phyloP scores from a whole-genome alignment of 1,140 invertebrate species.

The Acromyrmex charruanus region DNA sequence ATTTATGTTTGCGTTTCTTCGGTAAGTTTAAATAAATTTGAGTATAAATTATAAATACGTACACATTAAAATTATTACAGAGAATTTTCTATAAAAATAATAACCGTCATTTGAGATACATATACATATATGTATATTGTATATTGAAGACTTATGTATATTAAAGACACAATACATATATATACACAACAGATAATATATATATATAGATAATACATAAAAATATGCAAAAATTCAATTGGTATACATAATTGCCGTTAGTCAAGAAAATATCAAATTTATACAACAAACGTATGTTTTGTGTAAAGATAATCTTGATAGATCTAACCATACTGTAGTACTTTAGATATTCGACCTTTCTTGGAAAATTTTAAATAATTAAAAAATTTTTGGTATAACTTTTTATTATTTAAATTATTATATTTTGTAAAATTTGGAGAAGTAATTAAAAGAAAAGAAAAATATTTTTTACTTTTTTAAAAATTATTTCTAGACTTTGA shows the following conservation, averaged over 20 bases:
- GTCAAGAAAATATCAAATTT: not conserved
- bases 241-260: not conserved
- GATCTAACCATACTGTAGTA: not conserved
- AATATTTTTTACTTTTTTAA: not conserved
- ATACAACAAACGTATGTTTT: not conserved
- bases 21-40: too few relatives aligned
- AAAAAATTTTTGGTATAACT: not conserved
- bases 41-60: too few relatives aligned
- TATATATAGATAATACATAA: not conserved
- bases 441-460: not conserved
- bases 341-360: not conserved
- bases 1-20: too few relatives aligned
- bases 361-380: not conserved
- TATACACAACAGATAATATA: not conserved
- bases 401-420: not conserved
- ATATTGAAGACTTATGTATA: too few relatives aligned
- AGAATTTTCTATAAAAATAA: too few relatives aligned
- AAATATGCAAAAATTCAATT: not conserved
- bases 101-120: not conserved
- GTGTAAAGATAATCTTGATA: not conserved
- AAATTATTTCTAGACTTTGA: not conserved
- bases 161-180: not conserved
- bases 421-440: too few relatives aligned
- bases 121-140: not conserved
- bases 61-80: too few relatives aligned